Evolutionary conservation across 2,113 vertebrate genomes (phyloP).

Genomic region (Carassius carassius): DNA sequence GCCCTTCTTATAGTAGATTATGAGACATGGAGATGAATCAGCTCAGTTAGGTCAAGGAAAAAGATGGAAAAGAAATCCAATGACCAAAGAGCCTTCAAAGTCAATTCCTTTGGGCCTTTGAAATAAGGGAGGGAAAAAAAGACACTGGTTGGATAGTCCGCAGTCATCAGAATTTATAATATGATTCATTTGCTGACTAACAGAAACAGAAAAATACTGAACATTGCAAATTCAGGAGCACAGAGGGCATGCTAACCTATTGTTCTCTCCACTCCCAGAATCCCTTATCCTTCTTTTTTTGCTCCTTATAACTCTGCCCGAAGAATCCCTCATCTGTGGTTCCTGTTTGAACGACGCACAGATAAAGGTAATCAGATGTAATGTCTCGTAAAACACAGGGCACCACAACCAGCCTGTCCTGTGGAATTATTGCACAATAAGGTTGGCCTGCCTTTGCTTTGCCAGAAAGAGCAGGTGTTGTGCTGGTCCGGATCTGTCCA

Average conservation of each 20-base stretch:
- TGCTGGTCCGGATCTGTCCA: constrained; percentile 56
- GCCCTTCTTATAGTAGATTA: constrained; percentile 6
- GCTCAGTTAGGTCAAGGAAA: constrained; percentile 13
- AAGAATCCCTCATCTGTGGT: constrained; percentile 22
- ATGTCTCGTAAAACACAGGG: not conserved
- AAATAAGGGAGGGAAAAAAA: constrained; percentile 17
- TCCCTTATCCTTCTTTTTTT: not conserved
- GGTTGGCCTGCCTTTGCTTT: constrained; percentile 33
- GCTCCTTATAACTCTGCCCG: constrained; percentile 24
- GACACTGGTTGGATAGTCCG: constrained; percentile 33
- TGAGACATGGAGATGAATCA: not conserved
- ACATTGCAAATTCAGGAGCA: constrained; percentile 45
- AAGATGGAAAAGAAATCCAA: constrained; percentile 24
- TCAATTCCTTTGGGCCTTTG: constrained; percentile 26
- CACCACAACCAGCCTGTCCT: not conserved
- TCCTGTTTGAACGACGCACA: constrained; percentile 20
- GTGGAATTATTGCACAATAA: constrained; percentile 3
- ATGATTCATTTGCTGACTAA: constrained; percentile 58
- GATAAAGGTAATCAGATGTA: constrained; percentile 1
- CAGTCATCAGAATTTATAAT: constrained; percentile 58
- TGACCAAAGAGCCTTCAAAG: constrained; percentile 6
- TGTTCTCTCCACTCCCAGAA: constrained; percentile 25
- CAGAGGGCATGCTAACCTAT: constrained; percentile 36
- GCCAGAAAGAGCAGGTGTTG: constrained; percentile 53
- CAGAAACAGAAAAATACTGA: constrained; percentile 43